Conservation (phyloP, 2,113 vertebrate species). For the Oncorhynchus nerka region DNA sequence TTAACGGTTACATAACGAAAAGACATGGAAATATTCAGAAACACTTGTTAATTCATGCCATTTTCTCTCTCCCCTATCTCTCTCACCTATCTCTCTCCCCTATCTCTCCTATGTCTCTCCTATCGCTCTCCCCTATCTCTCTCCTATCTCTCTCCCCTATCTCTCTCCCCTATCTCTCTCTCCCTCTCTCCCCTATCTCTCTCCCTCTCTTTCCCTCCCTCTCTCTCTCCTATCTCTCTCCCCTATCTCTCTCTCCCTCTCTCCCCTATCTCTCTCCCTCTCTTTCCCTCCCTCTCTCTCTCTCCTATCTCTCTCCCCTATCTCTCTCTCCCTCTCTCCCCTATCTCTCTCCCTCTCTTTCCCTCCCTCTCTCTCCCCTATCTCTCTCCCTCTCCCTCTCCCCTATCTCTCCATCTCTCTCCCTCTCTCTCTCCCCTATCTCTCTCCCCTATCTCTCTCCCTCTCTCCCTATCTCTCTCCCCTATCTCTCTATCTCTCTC, state of each 20-base stretch:
- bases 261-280: constrained; percentile 1
- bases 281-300: neutral
- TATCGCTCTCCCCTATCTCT: constrained; percentile 10
- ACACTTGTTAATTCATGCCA: constrained; percentile 48
- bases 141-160: neutral
- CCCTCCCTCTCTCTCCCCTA: neutral
- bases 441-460: constrained; percentile 15
- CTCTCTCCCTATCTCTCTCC: neutral
- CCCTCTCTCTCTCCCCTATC: constrained; percentile 19
- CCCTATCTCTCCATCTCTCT: neutral
- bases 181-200: neutral
- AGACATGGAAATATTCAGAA: constrained; percentile 61
- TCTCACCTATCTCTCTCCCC: neutral
- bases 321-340: neutral
- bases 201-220: neutral
- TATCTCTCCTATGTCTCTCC: no score
- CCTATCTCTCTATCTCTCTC: neutral
- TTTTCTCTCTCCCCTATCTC: constrained; percentile 16
- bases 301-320: no score
- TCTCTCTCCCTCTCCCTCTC: no score
- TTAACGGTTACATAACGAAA: constrained; percentile 66
- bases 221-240: constrained; percentile 1
- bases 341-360: neutral
- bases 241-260: neutral
- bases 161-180: no score